phyloP scores from a whole-genome alignment of 2,888 invertebrate genomes.

The Helobdella robusta region DNA sequence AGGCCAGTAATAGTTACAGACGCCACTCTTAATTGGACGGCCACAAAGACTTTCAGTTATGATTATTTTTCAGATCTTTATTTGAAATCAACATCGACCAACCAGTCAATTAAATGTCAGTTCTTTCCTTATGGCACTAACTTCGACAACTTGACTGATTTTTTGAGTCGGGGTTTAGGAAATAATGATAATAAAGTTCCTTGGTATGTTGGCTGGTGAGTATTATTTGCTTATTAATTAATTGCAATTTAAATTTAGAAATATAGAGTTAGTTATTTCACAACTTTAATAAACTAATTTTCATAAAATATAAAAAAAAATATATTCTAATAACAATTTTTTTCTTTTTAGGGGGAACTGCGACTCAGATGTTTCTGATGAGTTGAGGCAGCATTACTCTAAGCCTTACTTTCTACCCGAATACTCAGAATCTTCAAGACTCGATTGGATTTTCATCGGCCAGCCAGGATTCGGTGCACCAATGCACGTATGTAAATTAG shows the following conservation, averaged over 20 bases:
- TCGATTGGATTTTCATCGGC: slow-evolving; percentile 96
- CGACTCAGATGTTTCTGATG: slow-evolving; percentile 68
- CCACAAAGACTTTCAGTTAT: slow-evolving; percentile 67
- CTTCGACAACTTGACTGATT: slow-evolving; percentile 67
- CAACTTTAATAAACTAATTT: neutral
- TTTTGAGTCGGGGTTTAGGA: slow-evolving; percentile 72
- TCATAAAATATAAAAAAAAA: neutral
- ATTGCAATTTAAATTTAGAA: neutral
- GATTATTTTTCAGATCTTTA: slow-evolving; percentile 68
- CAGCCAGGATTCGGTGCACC: slow-evolving; percentile 86
- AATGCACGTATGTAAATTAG: slow-evolving; percentile 64
- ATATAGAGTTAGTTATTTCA: neutral
- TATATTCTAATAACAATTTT: neutral
- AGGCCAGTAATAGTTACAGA: slow-evolving; percentile 76
- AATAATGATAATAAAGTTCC: slow-evolving; percentile 58
- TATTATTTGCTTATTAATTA: slow-evolving; percentile 27
- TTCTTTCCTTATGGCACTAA: slow-evolving; percentile 86
- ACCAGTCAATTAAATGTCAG: slow-evolving; percentile 58
- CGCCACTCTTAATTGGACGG: slow-evolving; percentile 72
- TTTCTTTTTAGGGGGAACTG: slow-evolving; percentile 74
- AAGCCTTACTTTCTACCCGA: slow-evolving; percentile 76
- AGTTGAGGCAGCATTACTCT: slow-evolving; percentile 60
- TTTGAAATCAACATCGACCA: slow-evolving; percentile 45
- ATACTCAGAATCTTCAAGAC: slow-evolving; percentile 74
- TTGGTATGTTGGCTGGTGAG: slow-evolving; percentile 67